These are phyloP conservation scores for Eulemur coronatus DNA, from an alignment of 2,797 vertebrate genomes.

Conservation along the genomic window DNA sequence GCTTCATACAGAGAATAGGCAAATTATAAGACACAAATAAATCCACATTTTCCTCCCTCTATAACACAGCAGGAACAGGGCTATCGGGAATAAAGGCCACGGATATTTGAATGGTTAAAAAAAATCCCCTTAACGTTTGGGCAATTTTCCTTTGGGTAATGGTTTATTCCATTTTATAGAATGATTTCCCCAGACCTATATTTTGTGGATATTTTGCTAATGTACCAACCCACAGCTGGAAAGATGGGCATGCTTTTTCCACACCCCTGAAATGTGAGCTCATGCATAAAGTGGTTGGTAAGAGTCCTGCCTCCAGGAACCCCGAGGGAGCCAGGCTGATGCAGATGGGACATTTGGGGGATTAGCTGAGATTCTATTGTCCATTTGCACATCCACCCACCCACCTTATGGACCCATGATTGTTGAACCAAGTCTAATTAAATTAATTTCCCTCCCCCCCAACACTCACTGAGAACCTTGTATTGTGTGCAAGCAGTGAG, in stretches of 20 bases:
- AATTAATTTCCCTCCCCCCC: neutral
- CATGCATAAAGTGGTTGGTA: neutral
- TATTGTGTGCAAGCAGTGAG: neutral
- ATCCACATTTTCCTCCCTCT: neutral
- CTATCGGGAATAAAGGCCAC: neutral
- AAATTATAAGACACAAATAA: constrained; percentile 37
- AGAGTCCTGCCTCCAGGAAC: neutral
- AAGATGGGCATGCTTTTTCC: neutral
- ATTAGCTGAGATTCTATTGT: neutral
- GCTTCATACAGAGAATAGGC: neutral
- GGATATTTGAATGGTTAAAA: constrained; percentile 42
- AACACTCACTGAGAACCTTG: neutral
- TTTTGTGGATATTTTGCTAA: constrained; percentile 70
- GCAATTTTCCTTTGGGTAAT: constrained; percentile 71
- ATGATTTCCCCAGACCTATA: constrained; percentile 67
- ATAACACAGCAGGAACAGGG: neutral
- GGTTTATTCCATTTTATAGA: constrained; percentile 53
- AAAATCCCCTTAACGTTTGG: neutral
- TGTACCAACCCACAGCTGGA: constrained; percentile 62
- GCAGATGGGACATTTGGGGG: neutral
- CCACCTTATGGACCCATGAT: neutral
- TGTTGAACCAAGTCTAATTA: neutral
- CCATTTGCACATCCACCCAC: constrained; percentile 10
- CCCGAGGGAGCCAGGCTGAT: neutral
- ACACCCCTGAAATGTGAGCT: neutral